Evolutionary conservation across 2,797 vertebrate species (phyloP).

Genomic region (Enteromius paludinosus): DNA sequence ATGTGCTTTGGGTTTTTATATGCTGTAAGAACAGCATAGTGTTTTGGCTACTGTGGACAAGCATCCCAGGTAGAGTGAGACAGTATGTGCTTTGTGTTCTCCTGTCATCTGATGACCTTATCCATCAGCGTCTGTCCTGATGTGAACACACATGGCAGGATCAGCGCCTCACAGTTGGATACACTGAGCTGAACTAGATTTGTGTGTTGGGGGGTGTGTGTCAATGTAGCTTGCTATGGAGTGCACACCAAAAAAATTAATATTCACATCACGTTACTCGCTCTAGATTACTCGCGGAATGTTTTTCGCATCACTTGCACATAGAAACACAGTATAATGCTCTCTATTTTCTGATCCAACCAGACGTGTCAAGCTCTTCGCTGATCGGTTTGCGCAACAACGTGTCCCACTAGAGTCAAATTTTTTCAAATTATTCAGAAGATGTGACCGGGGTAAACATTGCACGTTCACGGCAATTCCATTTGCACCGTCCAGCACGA

Average conservation of each 20-base stretch:
- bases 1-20: neutral
- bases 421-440: neutral
- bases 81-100: neutral
- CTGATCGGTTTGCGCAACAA: neutral
- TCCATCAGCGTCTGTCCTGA: conserved; percentile 39
- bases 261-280: neutral
- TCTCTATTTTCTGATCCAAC: neutral
- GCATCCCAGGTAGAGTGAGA: neutral
- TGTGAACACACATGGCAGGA: conserved; percentile 33
- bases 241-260: neutral
- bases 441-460: neutral
- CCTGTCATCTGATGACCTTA: conserved; percentile 34
- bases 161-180: conserved; percentile 1
- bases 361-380: neutral
- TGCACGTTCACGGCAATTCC: neutral
- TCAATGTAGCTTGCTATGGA: neutral
- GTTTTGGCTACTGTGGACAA: neutral
- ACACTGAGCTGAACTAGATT: neutral
- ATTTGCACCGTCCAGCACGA: neutral
- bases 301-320: neutral
- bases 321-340: neutral
- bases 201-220: neutral
- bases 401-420: neutral
- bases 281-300: neutral
- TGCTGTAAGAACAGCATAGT: neutral